Evolutionary conservation across 2,888 invertebrate genomes (phyloP), one percentile per base, ranked within the genome.

Genomic region (Leptinotarsa haldemani): DNA sequence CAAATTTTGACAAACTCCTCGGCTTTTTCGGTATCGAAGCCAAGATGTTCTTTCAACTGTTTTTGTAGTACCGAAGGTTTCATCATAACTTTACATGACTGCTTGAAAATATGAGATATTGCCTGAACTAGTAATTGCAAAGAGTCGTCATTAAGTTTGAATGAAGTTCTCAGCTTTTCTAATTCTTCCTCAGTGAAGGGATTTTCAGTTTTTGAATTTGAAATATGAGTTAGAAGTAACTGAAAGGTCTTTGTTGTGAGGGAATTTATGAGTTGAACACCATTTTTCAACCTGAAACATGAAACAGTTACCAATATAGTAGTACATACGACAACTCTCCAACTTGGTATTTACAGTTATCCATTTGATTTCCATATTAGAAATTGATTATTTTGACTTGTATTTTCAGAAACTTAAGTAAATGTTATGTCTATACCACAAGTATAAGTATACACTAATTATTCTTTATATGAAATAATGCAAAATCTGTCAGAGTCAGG

Each of bases 41-140:
- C 86, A 1, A 91, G 82, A 74, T 87, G 85, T 18, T 90, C 89
- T 2, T 87, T 85, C 22, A 91, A 82, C 77, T 89, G 85, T 79
- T 89, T 89, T 77, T 90, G 89, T 50, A 91, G 81, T 70, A 86
- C 85, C 4, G 89, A 88, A 46, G 91, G 91, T 78, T 90, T 91
- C 64, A 90, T 87, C 63, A 91, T 87, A 74, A 90, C 87, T 75
- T 88, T 88, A 4, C 86, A 88, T 20, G 89, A 88, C 74, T 89
- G 88, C 70, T 89, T 89, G 76, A 88, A 85, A 67, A 90, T 88
- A 78, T 90, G 82, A 0, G 78, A 73, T 22, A 86, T 81, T 58
- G 83, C 83, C 76, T 85, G 84, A 25, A 85, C 74, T 50, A 85
- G 76, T 15, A 84, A 71, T 74, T 83, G 82, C 3, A 84, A 56